phyloP scores from a whole-genome alignment of 2,113 vertebrate species.

The Pseudolaguvia tuberculata region DNA sequence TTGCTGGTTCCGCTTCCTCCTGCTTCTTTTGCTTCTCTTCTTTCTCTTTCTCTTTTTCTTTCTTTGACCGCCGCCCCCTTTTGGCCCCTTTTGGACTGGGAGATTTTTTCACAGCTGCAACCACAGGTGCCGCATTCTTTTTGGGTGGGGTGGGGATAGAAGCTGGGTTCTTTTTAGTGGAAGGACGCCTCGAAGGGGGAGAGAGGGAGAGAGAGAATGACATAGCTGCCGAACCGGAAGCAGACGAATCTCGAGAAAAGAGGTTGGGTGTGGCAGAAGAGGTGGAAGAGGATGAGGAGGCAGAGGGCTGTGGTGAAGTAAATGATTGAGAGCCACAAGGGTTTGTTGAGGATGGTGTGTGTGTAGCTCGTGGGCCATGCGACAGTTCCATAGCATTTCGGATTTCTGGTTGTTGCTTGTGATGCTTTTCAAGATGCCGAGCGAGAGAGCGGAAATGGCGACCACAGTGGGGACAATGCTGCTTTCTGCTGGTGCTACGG shows the following conservation, averaged over 20 bases:
- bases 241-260: constrained; percentile 59
- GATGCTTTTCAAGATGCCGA: constrained; percentile 72
- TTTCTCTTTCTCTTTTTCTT: constrained; percentile 64
- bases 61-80: constrained; percentile 66
- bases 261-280: constrained; percentile 55
- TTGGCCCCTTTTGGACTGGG: constrained; percentile 49
- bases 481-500: constrained; percentile 56
- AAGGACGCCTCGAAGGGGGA: constrained; percentile 47
- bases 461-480: constrained; percentile 70
- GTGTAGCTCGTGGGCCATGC: constrained; percentile 48
- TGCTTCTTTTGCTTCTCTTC: constrained; percentile 46
- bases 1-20: constrained; percentile 55
- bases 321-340: constrained; percentile 38
- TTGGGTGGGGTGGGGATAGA: constrained; percentile 6
- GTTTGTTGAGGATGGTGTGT: background rate
- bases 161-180: constrained; percentile 50
- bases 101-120: constrained; percentile 28
- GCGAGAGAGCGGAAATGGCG: constrained; percentile 70
- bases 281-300: constrained; percentile 52
- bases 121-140: constrained; percentile 36
- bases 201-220: constrained; percentile 69
- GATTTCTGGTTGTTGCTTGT: constrained; percentile 68
- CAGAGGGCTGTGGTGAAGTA: constrained; percentile 54
- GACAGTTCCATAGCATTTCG: constrained; percentile 69
- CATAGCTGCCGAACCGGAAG: constrained; percentile 51